phyloP scores from a whole-genome alignment of 2,797 vertebrate genomes.

The Atherinosoma microstoma region DNA sequence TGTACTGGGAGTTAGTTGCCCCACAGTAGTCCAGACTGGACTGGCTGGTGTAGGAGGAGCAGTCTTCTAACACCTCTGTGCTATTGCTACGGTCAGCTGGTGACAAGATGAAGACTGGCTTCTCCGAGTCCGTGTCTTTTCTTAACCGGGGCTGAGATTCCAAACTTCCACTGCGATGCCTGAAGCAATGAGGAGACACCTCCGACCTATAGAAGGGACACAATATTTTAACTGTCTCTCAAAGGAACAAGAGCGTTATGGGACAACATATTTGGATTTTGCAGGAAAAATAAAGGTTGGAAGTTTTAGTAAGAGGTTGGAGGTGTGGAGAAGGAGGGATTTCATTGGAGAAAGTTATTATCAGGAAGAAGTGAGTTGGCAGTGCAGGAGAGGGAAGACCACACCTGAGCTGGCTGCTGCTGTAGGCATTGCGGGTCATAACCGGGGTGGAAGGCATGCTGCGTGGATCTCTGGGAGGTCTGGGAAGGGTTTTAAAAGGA shows the following conservation, averaged over 20 bases:
- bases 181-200: slow-evolving; percentile 85
- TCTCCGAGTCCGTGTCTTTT: slow-evolving; percentile 83
- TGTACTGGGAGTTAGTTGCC: slow-evolving; percentile 80
- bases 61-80: slow-evolving; percentile 92
- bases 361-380: background rate
- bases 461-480: slow-evolving; percentile 86
- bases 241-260: background rate
- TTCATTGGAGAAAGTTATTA: slow-evolving; percentile 1
- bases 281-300: slow-evolving; percentile 2
- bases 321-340: slow-evolving; percentile 19
- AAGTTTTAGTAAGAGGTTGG: slow-evolving; percentile 13
- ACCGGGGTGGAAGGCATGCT: slow-evolving; percentile 93
- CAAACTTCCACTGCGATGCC: slow-evolving; percentile 93
- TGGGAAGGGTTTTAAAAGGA: slow-evolving; percentile 90
- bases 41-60: slow-evolving; percentile 94
- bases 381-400: slow-evolving; percentile 39
- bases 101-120: slow-evolving; percentile 87
- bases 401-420: slow-evolving; percentile 96
- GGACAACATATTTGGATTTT: slow-evolving; percentile 4
- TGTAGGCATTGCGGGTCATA: slow-evolving; percentile 95
- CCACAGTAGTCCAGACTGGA: slow-evolving; percentile 91
- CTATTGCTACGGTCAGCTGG: slow-evolving; percentile 92
- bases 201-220: slow-evolving; percentile 83
- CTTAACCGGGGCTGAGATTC: slow-evolving; percentile 90
- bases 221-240: slow-evolving; percentile 11